Conservation (phyloP, 2,113 vertebrate genomes). For the Pithys albifrons region DNA sequence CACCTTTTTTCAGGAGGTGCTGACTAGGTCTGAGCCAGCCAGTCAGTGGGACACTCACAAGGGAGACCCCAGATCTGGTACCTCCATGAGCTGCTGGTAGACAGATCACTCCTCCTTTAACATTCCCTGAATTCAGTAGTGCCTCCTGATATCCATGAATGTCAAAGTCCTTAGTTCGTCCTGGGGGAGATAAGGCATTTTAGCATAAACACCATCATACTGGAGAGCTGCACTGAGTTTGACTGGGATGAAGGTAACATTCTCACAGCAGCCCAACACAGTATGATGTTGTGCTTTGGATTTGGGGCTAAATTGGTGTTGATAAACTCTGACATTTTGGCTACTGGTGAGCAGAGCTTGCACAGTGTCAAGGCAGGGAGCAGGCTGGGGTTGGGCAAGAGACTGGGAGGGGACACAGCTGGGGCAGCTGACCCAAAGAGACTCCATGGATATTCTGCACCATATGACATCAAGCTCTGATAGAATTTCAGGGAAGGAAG, state of each 20-base stretch:
- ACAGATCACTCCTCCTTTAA: not conserved
- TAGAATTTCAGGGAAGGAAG: not conserved
- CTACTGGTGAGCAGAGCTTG: not conserved
- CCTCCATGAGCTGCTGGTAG: not conserved
- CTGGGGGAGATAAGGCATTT: accelerated
- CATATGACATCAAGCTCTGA: not conserved
- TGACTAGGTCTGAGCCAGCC: not conserved
- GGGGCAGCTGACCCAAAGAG: not conserved
- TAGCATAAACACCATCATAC: accelerated
- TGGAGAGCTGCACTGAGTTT: not conserved
- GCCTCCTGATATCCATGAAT: accelerated
- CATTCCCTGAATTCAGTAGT: not conserved
- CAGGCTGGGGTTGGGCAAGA: not conserved
- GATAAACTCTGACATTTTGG: accelerated
- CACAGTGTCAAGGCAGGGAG: not conserved
- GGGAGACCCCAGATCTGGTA: not conserved
- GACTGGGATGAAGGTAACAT: not conserved
- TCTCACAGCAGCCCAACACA: not conserved
- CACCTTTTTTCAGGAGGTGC: not conserved
- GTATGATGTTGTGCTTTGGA: accelerated
- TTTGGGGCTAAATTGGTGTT: not conserved
- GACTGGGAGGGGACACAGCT: not conserved
- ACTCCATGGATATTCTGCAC: not conserved
- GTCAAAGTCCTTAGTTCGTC: not conserved
- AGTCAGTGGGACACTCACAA: not conserved